phyloP scores from a whole-genome alignment of 2,888 invertebrate species.

The Drosophila diplacantha region DNA sequence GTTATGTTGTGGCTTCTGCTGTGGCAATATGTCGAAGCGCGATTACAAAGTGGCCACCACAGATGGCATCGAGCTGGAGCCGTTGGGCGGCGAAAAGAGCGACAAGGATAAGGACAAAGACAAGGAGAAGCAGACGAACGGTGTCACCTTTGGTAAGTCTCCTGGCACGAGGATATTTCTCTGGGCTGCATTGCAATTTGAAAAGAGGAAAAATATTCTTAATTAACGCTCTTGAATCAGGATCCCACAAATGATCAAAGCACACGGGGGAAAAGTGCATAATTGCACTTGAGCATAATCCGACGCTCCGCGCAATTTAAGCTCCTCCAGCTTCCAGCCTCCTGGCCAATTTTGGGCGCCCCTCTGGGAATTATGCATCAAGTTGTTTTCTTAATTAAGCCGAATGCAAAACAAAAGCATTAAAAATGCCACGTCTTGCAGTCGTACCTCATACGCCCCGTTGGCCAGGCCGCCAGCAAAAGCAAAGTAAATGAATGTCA shows the following conservation, averaged over 20 bases:
- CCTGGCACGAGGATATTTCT: background rate
- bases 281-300: constrained; percentile 74
- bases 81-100: constrained; percentile 76
- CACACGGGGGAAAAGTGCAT: constrained; percentile 55
- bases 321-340: constrained; percentile 1
- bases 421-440: constrained; percentile 52
- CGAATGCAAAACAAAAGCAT: constrained; percentile 65
- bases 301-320: constrained; percentile 50
- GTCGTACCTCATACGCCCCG: constrained; percentile 57
- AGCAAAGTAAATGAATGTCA: constrained; percentile 61
- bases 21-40: constrained; percentile 78
- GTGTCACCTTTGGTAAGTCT: constrained; percentile 77
- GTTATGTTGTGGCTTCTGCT: constrained; percentile 77
- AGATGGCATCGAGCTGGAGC: constrained; percentile 77
- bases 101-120: constrained; percentile 75
- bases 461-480: constrained; percentile 49
- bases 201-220: background rate
- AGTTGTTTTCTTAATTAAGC: constrained; percentile 67
- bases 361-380: constrained; percentile 49
- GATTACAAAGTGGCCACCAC: constrained; percentile 78
- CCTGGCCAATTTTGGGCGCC: constrained; percentile 21
- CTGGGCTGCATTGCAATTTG: constrained; percentile 32
- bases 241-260: constrained; percentile 57
- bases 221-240: constrained; percentile 5
- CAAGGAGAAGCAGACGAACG: constrained; percentile 76